These are phyloP conservation scores for Drosophila meridiana DNA, from an alignment of 2,888 invertebrate genomes.

Conservation along the genomic window DNA sequence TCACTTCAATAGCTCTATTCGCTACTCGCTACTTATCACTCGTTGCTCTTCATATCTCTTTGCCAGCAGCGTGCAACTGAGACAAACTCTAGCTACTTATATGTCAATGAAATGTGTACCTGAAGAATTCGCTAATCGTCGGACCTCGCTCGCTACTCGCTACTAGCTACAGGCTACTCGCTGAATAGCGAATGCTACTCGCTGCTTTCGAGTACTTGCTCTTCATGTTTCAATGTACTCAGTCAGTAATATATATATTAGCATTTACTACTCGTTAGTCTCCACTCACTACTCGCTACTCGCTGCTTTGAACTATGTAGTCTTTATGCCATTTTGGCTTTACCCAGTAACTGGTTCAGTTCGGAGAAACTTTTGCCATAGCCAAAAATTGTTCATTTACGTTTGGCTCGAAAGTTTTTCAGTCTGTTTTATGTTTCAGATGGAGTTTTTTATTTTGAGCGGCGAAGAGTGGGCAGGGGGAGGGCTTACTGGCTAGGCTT, in stretches of 20 bases:
- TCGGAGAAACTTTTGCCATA: conserved; percentile 33
- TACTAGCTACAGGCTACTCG: not conserved
- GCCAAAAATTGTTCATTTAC: conserved; percentile 41
- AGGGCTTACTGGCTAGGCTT: conserved; percentile 21
- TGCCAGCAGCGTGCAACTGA: not conserved
- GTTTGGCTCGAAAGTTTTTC: conserved; percentile 41
- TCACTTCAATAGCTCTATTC: not conserved
- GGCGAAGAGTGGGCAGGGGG: not conserved
- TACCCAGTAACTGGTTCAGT: conserved; percentile 2
- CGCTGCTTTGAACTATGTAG: not conserved
- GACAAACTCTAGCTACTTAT: not conserved
- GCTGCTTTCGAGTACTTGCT: not conserved
- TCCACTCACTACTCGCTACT: not conserved
- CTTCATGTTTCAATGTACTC: not conserved
- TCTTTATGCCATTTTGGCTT: not conserved
- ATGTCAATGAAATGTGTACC: not conserved
- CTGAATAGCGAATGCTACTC: not conserved
- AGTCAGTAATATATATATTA: not conserved
- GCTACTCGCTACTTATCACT: not conserved
- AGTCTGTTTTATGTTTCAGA: conserved; percentile 16
- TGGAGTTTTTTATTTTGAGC: not conserved
- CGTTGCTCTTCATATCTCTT: not conserved
- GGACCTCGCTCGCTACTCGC: not conserved
- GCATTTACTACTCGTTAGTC: conserved; percentile 1
- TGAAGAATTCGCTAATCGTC: not conserved